These are phyloP conservation scores for Syncerus caffer DNA, from an alignment of 2,797 vertebrate genomes.

Conservation along the genomic window DNA sequence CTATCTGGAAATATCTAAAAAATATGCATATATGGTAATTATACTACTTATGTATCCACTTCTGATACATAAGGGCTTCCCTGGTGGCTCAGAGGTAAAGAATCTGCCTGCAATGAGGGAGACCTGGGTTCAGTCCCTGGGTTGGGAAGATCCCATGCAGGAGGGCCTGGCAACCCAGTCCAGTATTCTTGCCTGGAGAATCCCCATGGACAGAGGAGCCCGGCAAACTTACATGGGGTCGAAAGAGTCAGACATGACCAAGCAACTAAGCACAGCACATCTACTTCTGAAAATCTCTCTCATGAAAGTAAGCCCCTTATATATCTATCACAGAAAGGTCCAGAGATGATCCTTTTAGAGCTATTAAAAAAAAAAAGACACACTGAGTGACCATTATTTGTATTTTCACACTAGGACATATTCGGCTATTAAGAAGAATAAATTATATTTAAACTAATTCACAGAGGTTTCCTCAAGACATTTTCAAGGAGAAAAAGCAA, in stretches of 20 bases:
- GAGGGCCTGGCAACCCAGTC: neutral
- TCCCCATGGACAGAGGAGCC: neutral
- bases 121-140: neutral
- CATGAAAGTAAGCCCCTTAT: neutral
- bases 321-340: neutral
- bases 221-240: fast-evolving
- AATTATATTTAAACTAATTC: constrained; percentile 3
- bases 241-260: neutral
- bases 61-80: neutral
- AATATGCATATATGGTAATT: neutral
- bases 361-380: neutral
- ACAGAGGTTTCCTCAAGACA: neutral
- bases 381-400: neutral
- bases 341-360: neutral
- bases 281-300: neutral
- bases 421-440: neutral
- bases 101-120: fast-evolving
- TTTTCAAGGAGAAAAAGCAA: neutral
- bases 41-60: neutral
- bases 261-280: neutral
- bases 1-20: neutral
- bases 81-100: neutral
- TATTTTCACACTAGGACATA: neutral
- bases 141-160: neutral
- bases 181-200: neutral